Percentiles rank a stretch among this genome's conserved stretches.
These are phyloP conservation scores for Asteroscopus sphinx DNA, from an alignment of 2,888 invertebrate genomes.

Conservation along the genomic window DNA sequence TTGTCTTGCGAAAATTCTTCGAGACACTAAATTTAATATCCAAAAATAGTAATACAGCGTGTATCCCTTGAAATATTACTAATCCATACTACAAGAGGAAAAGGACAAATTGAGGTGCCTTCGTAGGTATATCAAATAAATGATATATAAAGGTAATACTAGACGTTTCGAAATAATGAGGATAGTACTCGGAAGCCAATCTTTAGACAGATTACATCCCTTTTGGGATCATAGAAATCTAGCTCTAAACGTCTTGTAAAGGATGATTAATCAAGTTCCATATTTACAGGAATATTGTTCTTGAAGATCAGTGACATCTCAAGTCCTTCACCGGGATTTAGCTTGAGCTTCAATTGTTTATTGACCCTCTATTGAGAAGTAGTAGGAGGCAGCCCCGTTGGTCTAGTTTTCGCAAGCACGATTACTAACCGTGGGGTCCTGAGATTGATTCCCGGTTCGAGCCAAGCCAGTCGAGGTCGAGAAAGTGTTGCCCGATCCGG, in stretches of 20 bases:
- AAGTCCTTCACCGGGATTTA: no score
- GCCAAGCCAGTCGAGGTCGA: no score
- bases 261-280: constrained; percentile 3
- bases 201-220: constrained; percentile 17
- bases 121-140: not conserved
- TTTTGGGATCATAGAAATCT: constrained; percentile 21
- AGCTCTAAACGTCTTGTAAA: constrained; percentile 5
- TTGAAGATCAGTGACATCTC: not conserved
- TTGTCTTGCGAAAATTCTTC: no score
- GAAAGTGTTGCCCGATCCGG: no score
- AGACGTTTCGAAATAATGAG: constrained; percentile 20
- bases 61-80: not conserved
- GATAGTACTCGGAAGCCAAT: constrained; percentile 15
- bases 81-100: not conserved
- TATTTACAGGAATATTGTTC: constrained; percentile 6
- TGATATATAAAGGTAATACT: constrained; percentile 10
- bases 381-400: no score
- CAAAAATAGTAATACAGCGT: no score
- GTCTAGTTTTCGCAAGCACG: no score
- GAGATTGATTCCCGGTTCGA: no score
- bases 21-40: no score
- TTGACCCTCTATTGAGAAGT: no score
- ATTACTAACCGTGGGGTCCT: no score
- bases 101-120: not conserved
- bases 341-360: no score